These are phyloP conservation scores for Chrysolophus pictus DNA, from an alignment of 2,797 vertebrate genomes.

Conservation along the genomic window DNA sequence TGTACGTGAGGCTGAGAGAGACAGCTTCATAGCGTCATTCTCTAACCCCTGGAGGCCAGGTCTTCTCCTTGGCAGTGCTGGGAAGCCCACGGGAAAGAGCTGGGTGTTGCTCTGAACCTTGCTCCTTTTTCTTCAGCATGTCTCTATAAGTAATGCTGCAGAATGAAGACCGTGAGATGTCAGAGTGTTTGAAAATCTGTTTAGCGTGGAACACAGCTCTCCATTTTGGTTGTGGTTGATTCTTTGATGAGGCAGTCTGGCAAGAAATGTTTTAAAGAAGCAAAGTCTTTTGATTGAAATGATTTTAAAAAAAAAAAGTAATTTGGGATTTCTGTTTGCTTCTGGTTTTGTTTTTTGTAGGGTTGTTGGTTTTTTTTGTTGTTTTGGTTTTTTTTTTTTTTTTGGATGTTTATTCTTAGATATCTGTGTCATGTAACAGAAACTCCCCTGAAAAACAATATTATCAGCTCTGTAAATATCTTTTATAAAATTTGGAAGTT, in stretches of 20 bases:
- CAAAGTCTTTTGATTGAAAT: neutral
- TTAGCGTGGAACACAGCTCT: neutral
- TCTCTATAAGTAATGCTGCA: neutral
- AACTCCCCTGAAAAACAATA: neutral
- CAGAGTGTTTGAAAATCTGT: neutral
- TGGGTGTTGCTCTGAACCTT: rapidly evolving
- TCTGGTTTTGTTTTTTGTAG: neutral
- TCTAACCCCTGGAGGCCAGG: neutral
- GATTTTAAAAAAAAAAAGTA: neutral
- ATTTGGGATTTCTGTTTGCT: neutral
- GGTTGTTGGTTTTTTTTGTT: too few species aligned
- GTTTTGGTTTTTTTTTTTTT: too few species aligned
- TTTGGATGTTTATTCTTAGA: neutral
- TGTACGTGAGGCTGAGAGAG: neutral
- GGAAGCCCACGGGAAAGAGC: neutral
- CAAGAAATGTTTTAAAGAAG: neutral
- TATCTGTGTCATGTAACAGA: neutral
- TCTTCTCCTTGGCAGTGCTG: neutral
- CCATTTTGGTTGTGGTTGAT: neutral
- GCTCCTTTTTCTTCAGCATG: rapidly evolving
- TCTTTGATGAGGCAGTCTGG: neutral
- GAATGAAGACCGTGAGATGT: neutral
- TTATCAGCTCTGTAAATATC: neutral
- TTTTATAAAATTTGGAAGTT: neutral
- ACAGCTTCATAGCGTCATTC: neutral